Base-by-base conservation (phyloP, 2,797 vertebrate species). In the Myotis planiceps region DNA sequence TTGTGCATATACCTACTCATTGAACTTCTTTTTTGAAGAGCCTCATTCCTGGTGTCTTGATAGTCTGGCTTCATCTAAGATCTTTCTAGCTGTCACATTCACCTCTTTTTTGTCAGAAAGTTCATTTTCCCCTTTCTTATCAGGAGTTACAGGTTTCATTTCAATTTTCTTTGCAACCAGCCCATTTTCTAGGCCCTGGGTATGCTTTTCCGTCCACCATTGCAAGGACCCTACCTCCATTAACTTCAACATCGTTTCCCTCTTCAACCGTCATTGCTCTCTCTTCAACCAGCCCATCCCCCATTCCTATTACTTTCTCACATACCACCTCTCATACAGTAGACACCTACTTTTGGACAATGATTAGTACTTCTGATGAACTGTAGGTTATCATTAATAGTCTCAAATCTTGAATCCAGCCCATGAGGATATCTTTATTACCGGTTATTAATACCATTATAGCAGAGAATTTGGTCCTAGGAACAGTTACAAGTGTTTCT, bases 31-130 rank as follows among this genome's bases (percentile, higher is more conserved):
- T 6, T 39, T 55, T 58, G 3, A 51, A 72, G 29, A 58, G 3
- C 16, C 55, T 9, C 23, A n/a, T 60, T n/a, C 14, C 29, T 15
- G 39, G 14, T 25, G 13, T 3, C 7, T 10, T 6, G 49, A 32
- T n/a, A 27, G 1, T 12, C 2, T 42, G 5, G 29, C 90, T 37
- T 75, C 87, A 49, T 9, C 18, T 47, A 60, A 85, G 3, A 27
- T 34, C 0, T 13, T 27, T n/a, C 15, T 47, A 1, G 4, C 4
- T n/a, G 19, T 29, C 63, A 53, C 71, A n/a, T 0, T 9, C 16
- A 63, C 0, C 9, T 32, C 47, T 13, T 51, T 80, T 42, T 2
- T 15, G 1, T 45, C 80, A 53, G 78, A 69, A 7, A 3, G 49
- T 12, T 25, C 18, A 29, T 1, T 68, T 58, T 81, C 68, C 16